These are phyloP conservation scores for Pachyseris speciosa DNA, from an alignment of 64 coral and sea anemone species.

Conservation along the genomic window DNA sequence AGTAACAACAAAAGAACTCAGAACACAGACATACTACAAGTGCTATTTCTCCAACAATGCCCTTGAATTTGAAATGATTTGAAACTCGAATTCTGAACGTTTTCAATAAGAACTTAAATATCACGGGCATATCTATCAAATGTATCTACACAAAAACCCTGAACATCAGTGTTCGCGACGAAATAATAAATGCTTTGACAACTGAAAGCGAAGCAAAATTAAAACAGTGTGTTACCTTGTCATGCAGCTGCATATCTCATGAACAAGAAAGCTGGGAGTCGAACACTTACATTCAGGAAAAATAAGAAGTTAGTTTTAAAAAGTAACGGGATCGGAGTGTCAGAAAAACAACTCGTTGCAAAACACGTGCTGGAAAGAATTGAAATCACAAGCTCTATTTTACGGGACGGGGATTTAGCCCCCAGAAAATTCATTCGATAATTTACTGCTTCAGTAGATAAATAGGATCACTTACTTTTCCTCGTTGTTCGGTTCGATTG, in stretches of 20 bases:
- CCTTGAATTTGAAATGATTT: background rate
- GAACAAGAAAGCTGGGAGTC: background rate
- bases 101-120: background rate
- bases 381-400: background rate
- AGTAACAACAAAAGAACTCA: background rate
- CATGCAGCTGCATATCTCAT: background rate
- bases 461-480: slow-evolving; percentile 13
- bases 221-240: background rate
- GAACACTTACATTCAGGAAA: background rate
- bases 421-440: background rate
- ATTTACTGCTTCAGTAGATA: background rate
- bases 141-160: background rate
- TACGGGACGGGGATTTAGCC: background rate
- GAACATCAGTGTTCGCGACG: background rate
- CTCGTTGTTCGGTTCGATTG: background rate
- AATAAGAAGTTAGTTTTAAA: background rate
- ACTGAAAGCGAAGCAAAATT: slow-evolving; percentile 3
- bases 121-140: background rate
- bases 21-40: background rate
- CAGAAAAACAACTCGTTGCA: background rate
- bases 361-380: background rate
- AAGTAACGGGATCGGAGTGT: background rate
- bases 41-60: background rate
- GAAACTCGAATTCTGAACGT: background rate
- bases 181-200: background rate